Evolutionary conservation across 2,888 invertebrate genomes (phyloP), one percentile per base, ranked within the genome.

Genomic region (Leptopterna dolabrata): DNA sequence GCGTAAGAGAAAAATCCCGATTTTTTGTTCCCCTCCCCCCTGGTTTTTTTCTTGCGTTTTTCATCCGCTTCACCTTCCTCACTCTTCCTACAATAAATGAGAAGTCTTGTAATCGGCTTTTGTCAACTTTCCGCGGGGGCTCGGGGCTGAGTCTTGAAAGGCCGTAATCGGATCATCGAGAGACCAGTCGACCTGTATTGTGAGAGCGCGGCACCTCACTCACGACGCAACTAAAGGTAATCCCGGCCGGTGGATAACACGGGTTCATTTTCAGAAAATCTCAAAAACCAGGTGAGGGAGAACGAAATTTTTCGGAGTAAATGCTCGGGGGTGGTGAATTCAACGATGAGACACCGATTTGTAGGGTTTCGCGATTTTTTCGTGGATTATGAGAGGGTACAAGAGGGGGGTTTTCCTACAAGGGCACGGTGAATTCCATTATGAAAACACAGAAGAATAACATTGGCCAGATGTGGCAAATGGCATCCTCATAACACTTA

Each of bases 81-180:
- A 24, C 63, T 63, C 24, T 24, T 7, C 13, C 16, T 36, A 27
- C 73, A 36, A 73, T 73, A 73, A 73, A 73, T 73, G 73, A 73
- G 73, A 6, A 63, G 63, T 24, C 63, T 63, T 63, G 63, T 63
- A 63, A 63, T 63, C 63, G 63, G 63, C 63, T 63, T 63, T 63
- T 63, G 63, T 63, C 24, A 63, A 63, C 63, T 63, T 36, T 63
- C 24, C 24, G 6, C 4, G 63, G 63, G 19, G 27, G 24, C 13
- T 24, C 2, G 63, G 36, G 36, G n/a, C n/a, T n/a, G n/a, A 63
- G 63, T 63, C 27, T 63, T 24, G 24, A 63, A 63, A 63, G 63
- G 63, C 24, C 13, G 24, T 63, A 24, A 63, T 63, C 63, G 63
- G 63, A 63, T 63, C 63, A 24, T 63, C 24, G 24, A 9, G 24